Percentiles rank a stretch among this genome's conserved stretches.
These are phyloP conservation scores for Eilema sororculum DNA, from an alignment of 2,888 invertebrate genomes.

Conservation along the genomic window DNA sequence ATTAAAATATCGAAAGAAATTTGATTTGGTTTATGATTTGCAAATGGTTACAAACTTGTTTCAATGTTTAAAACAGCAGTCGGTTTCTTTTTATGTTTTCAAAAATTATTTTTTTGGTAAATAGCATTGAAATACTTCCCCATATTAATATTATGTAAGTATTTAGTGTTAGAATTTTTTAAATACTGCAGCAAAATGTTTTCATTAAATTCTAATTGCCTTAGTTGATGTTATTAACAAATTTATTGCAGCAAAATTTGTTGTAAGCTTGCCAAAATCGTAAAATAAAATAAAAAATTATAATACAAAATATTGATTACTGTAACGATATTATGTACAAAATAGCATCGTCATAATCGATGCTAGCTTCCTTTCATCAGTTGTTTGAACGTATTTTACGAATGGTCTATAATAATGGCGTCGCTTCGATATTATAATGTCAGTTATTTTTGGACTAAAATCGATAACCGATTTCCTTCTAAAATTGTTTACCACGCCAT, in stretches of 20 bases:
- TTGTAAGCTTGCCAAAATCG: background rate
- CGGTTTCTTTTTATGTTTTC: too few species aligned
- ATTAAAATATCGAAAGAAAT: too few species aligned
- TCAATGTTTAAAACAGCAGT: too few species aligned
- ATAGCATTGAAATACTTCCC: background rate
- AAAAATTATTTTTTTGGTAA: background rate
- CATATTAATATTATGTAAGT: background rate
- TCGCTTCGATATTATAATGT: constrained; percentile 5
- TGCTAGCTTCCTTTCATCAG: background rate
- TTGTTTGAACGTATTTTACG: background rate
- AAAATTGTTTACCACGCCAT: constrained; percentile 7
- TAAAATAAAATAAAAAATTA: background rate
- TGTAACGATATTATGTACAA: background rate
- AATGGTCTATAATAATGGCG: constrained; percentile 1
- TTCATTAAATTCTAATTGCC: background rate
- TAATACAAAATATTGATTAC: background rate
- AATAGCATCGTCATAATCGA: background rate
- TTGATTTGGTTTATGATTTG: too few species aligned
- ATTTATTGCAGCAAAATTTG: background rate
- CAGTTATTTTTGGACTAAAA: constrained; percentile 17
- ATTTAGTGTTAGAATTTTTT: background rate
- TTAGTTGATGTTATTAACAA: background rate
- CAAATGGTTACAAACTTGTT: too few species aligned
- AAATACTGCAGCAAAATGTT: background rate
- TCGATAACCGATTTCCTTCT: constrained; percentile 20